Percentiles rank a stretch among this genome's conserved stretches.
These are phyloP conservation scores for Vultur gryphus DNA, from an alignment of 2,797 vertebrate species.

Conservation along the genomic window DNA sequence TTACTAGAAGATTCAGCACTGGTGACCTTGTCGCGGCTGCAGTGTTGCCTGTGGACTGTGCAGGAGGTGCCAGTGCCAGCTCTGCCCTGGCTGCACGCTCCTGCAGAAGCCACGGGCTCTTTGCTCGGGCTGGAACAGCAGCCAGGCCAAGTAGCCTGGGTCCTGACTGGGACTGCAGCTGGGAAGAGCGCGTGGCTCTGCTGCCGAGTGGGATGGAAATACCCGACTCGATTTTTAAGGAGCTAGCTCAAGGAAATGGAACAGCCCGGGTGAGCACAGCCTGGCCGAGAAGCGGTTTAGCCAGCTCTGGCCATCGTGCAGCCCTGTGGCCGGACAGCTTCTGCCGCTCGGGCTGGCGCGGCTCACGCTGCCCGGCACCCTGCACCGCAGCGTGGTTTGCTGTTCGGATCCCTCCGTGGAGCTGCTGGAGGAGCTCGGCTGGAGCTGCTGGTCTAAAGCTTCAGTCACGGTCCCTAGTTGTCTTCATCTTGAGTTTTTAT, in stretches of 20 bases:
- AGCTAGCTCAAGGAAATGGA: neutral
- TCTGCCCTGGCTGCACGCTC: neutral
- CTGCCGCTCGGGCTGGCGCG: no score
- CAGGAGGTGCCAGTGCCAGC: neutral
- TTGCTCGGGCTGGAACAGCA: neutral
- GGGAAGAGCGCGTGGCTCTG: neutral
- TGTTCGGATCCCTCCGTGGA: accelerated
- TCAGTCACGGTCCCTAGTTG: accelerated
- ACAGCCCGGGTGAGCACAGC: neutral
- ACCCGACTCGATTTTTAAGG: accelerated
- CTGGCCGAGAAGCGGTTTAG: neutral
- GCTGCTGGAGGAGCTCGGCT: neutral
- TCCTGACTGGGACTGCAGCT: neutral
- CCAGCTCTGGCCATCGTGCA: neutral
- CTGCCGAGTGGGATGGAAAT: neutral
- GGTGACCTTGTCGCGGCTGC: neutral
- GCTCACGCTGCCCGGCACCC: neutral
- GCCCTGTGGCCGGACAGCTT: neutral
- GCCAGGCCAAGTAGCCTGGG: neutral
- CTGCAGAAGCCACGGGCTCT: neutral
- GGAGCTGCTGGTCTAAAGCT: neutral
- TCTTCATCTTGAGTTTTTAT: neutral
- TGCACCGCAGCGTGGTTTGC: accelerated
- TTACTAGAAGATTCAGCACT: neutral
- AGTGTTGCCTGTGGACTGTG: neutral